Evolutionary conservation across 2,888 invertebrate genomes (phyloP), one percentile per base, ranked within the genome.

Genomic region (Orthosia gothica): DNA sequence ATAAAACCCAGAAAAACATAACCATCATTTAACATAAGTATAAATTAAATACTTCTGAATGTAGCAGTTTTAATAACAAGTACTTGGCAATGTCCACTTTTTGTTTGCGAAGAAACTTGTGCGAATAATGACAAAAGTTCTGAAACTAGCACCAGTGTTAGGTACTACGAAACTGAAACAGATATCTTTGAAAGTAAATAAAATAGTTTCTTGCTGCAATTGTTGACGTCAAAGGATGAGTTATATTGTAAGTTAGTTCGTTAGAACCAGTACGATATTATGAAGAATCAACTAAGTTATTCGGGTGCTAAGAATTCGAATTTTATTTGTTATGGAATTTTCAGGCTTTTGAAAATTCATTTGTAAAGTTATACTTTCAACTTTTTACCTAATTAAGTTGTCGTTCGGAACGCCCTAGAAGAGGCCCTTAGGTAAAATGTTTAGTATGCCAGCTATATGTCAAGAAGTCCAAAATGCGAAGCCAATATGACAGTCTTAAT

Each of bases 81-180:
- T 45, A 61, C 45, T 55, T 49, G 32, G 13, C 26, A 59, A 16
- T 32, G 52, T 62, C 47, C 12, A 74, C 47, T 40, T 64, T 50
- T 52, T 57, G 55, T 64, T 59, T 45, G 11, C 13, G 32, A 52
- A 57, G 55, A 79, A 79, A 80, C 64, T 79, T 55, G 2, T 52
- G 45, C 12, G 18, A 52, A 69, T 79, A 80, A 80, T 69, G 75
- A 57, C 47, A 1, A 61, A 65, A 79, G 64, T 79, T 69, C 69
- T 61, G 47, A 55, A 80, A 68, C 23, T 68, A 52, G 68, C 55
- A 26, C 55, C 15, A 74, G 11, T 52, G 55, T 54, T 69, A 40
- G 40, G 7, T 40, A 57, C 50, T 79, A 15, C 12, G 20, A 40
- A 61, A 68, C 69, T 61, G 50, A 45, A 69, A 59, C 63, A 73